Percentiles rank a stretch among this genome's conserved stretches.
These are phyloP conservation scores for Psittacara wagleri DNA, from an alignment of 2,113 vertebrate species.

Conservation along the genomic window DNA sequence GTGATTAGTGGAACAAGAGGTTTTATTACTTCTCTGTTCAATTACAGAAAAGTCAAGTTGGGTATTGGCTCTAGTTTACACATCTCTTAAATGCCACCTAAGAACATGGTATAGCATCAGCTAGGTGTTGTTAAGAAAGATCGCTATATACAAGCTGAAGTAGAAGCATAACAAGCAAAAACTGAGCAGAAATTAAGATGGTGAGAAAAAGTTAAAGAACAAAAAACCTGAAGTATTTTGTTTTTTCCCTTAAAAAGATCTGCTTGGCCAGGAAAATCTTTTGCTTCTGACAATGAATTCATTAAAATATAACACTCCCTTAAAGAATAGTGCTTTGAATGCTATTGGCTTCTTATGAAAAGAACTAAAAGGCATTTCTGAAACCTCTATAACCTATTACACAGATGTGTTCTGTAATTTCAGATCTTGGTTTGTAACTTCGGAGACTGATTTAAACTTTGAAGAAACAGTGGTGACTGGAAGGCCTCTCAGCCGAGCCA, in stretches of 20 bases:
- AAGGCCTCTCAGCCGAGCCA: background rate
- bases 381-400: background rate
- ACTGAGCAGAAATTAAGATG: background rate
- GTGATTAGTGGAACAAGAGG: background rate
- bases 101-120: background rate
- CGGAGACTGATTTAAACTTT: background rate
- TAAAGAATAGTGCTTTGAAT: background rate
- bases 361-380: background rate
- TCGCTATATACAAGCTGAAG: background rate
- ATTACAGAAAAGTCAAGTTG: background rate
- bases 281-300: background rate
- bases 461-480: background rate
- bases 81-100: background rate
- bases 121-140: background rate
- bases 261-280: background rate
- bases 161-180: background rate
- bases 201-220: background rate
- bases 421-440: background rate
- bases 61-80: background rate
- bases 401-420: background rate
- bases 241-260: background rate
- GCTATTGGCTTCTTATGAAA: background rate
- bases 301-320: background rate
- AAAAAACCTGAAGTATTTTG: rapidly evolving
- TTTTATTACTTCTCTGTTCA: background rate